Evolutionary conservation across 2,113 vertebrate genomes (phyloP), one percentile per base, ranked within the genome.

Genomic region (Oplegnathus fasciatus): DNA sequence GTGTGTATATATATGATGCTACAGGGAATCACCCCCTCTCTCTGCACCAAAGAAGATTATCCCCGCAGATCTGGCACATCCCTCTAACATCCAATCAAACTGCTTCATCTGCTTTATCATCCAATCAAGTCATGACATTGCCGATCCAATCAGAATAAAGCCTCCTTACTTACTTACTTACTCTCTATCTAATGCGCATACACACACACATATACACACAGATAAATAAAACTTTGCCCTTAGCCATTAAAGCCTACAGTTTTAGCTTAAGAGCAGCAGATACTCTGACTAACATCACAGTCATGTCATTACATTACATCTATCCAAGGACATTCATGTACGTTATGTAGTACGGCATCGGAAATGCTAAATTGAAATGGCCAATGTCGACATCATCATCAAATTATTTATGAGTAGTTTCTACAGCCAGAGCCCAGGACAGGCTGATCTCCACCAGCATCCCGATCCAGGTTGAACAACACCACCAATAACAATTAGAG

Each of bases 11-110:
- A 8, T 44, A 5, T 37, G 44, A 62, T 55, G 80, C 71, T 64
- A 48, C 42, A 24, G 71, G 86, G 84, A 89, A 86, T 80, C 83
- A 62, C 86, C 42, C 15, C 10, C 6, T 70, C 70, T 48, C 78
- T 48, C 78, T 37, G 61, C 54, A 61, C 71, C 72, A 83, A 74
- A 90, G 88, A 58, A 75, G 90, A 91, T 93, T 86, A 92, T 62
- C 30, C 14, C 37, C 20, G 54, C 42, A 50, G 80, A 89, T 84
- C 83, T 67, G 72, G 84, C 84, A 85, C 86, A 32, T 78, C 86
- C 50, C 42, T 37, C 54, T 4, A 40, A 76, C 75, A 52, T 81
- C 91, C 89, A 91, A 88, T 92, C 84, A 86, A 78, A 80, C 26
- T 0, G 28, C 61, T 18, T 78, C 55, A 69, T 85, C 78, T 69